Evolutionary conservation across 1,140 invertebrate species (phyloP), one percentile per base, ranked within the genome.

Genomic region (Oscheius sp.): DNA sequence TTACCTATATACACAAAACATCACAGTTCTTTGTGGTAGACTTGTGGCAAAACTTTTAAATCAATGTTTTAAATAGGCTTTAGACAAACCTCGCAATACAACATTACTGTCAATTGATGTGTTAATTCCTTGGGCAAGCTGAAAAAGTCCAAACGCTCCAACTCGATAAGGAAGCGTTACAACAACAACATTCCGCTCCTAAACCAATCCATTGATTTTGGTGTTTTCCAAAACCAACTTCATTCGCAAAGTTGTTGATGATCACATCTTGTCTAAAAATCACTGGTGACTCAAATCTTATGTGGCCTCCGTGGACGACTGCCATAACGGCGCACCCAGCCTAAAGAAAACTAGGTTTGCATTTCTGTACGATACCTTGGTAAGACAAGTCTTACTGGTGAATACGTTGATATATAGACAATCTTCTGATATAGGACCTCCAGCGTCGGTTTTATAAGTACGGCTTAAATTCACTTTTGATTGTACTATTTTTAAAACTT

Each of bases 221-320:
- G 3, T 20, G 15, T 34, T 20, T n/a, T 13, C 7, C 20, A 38
- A 65, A 3, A 15, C 36, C 10, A 42, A 10, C 55, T 45, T 32
- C 55, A 72, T 13, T 55, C 15, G 69, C 67, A 46, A 70, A 75
- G 62, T 75, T 75, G 10, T 75, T 59, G 1, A 75, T 59, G 3
- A 75, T 3, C 34, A 64, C 49, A n/a, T 69, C 63, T 20, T 71
- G 59, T 4, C 55, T 63, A 29, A 68, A 68, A 2, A 46, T 63
- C 10, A 34, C 46, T 7, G 68, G 38, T 2, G 67, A 52, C 18
- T 63, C 67, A 20, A 42, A 71, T 36, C 35, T 32, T 26, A 45
- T 55, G n/a, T 23, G 28, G 0, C 74, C 74, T 18, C 74, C 74
- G 35, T 75, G 74, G 18, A 75, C 36, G 7, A 71, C 26, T 35